Evolutionary conservation across 2,797 vertebrate species (phyloP).

Genomic region (Darevskia nairensis): DNA sequence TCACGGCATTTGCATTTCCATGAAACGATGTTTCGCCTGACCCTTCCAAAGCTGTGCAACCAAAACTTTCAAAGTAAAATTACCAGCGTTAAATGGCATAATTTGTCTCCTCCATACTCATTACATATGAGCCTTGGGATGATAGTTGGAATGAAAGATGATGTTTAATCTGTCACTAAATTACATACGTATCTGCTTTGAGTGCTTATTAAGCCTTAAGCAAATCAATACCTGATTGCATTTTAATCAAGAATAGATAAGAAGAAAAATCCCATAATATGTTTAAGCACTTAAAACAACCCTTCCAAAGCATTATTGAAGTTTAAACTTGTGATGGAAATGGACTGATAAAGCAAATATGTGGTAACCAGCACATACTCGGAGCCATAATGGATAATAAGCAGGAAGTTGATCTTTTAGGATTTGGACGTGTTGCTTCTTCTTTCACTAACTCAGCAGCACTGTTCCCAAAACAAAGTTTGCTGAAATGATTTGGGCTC

Average conservation of each 20-base stretch:
- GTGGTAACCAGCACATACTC: neutral
- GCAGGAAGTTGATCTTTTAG: neutral
- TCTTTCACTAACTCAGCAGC: neutral
- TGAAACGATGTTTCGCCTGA: slow-evolving; percentile 47
- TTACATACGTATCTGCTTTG: slow-evolving; percentile 39
- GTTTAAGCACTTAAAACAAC: slow-evolving; percentile 41
- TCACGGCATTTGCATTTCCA: slow-evolving; percentile 26
- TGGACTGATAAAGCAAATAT: slow-evolving; percentile 18
- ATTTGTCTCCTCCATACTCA: slow-evolving; percentile 56
- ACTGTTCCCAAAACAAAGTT: neutral
- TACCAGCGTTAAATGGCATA: slow-evolving; percentile 48
- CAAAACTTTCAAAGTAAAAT: slow-evolving; percentile 45
- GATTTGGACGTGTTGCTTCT: neutral
- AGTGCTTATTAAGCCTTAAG: slow-evolving; percentile 59
- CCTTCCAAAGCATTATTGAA: slow-evolving; percentile 22
- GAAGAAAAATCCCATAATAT: slow-evolving; percentile 36
- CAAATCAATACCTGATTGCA: slow-evolving; percentile 58
- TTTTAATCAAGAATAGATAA: slow-evolving; percentile 63
- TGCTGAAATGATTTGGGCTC: too few species aligned
- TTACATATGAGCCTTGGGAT: slow-evolving; percentile 40
- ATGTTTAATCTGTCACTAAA: slow-evolving; percentile 46
- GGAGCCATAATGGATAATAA: neutral
- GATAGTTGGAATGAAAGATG: slow-evolving; percentile 51
- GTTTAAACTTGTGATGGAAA: slow-evolving; percentile 3
- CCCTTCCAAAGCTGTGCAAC: slow-evolving; percentile 43